Evolutionary conservation across 1,140 invertebrate species (phyloP), one percentile per base, ranked within the genome.

Genomic region (Lasaia peninsularis): DNA sequence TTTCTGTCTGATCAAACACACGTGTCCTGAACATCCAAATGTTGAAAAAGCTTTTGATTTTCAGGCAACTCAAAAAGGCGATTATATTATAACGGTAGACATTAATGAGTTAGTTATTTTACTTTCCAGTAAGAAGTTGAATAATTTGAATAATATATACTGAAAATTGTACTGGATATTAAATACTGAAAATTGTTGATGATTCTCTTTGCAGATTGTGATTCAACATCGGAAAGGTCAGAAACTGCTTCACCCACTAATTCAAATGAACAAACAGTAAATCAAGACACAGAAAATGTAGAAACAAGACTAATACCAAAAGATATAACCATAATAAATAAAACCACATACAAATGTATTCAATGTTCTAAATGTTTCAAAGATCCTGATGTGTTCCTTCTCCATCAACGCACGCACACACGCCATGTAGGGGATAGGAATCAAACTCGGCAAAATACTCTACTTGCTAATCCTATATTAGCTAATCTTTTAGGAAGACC

Each of bases 331-430:
- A 10, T 44, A 20, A 18, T 8, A 10, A 48, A 48, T n/a, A 48
- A 48, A 21, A 18, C 40, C 0, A 78, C 76, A 11, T 87, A 69
- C 61, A 73, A 78, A 73, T 87, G 84, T 35, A 55, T 63, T 9
- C 73, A 80, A 52, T 87, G 84, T 51, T 74, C 74, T 0, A 87
- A 81, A 61, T 84, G 80, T 44, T 87, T 86, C 21, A 87, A 87
- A 65, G 84, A 87, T 21, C 80, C 80, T 0, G 82, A 87, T 34
- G 82, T 87, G 0, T 84, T 78, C 12, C n/a, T 78, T n/a, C 24
- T 87, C 9, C 84, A 87, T 31, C 74, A 76, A 63, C 51, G 84
- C 18, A 69, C 40, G 6, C 84, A 78, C 44, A 56, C 56, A n/a
- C 61, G 62, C 56, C 56, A 24, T 33, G 21, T 51, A 21, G 71